Evolutionary conservation across 2,113 vertebrate genomes (phyloP).

Genomic region (Sinocyclocheilus anshuiensis): DNA sequence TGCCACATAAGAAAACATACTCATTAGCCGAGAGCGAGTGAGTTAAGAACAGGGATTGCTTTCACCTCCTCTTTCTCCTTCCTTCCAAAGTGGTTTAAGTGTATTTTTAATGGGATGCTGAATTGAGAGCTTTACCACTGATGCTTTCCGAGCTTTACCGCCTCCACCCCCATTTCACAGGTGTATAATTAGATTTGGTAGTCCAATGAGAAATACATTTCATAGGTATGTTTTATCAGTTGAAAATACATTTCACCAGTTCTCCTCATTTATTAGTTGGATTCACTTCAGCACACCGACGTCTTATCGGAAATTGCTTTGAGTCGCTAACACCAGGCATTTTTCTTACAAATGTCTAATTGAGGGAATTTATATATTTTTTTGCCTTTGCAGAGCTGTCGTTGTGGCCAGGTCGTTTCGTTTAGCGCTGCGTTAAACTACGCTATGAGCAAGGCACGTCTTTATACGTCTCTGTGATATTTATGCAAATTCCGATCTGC

Average conservation of each 20-base stretch:
- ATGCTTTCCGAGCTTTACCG: conserved; percentile 37
- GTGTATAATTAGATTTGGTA: conserved; percentile 72
- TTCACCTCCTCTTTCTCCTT: conserved; percentile 28
- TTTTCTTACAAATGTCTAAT: conserved; percentile 76
- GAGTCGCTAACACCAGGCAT: conserved; percentile 73
- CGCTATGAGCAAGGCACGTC: conserved; percentile 34
- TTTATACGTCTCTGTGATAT: background rate
- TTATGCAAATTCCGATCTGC: background rate
- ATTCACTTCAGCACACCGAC: conserved; percentile 77
- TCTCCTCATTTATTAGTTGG: conserved; percentile 79
- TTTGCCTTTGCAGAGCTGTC: conserved; percentile 70
- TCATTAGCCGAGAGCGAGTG: conserved; percentile 19
- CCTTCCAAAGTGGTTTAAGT: conserved; percentile 43
- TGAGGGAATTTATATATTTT: conserved; percentile 82
- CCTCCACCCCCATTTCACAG: conserved; percentile 55
- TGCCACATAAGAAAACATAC: conserved; percentile 12
- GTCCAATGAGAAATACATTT: conserved; percentile 76
- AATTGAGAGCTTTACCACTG: conserved; percentile 44
- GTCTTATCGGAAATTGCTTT: conserved; percentile 82
- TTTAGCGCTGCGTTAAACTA: conserved; percentile 66
- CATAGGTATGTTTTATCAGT: conserved; percentile 74
- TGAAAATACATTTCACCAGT: conserved; percentile 68
- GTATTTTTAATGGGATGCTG: conserved; percentile 48
- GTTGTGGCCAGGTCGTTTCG: conserved; percentile 61
- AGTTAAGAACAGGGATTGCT: conserved; percentile 47